Evolutionary conservation across 2,888 invertebrate genomes (phyloP), one percentile per base, ranked within the genome.

Genomic region (Nemotelus nigrinus): DNA sequence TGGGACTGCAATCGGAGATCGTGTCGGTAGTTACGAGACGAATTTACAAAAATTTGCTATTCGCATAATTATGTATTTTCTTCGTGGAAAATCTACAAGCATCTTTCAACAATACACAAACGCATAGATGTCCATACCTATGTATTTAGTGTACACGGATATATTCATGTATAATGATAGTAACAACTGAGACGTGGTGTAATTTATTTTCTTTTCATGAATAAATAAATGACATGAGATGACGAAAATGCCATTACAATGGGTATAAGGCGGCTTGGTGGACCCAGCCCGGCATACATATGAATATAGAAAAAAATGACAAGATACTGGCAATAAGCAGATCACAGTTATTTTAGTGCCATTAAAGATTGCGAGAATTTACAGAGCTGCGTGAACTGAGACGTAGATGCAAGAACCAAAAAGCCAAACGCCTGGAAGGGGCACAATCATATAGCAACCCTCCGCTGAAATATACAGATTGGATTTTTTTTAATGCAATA

Each of bases 191-290:
- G 65, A 65, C 65, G 65, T 55, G 57, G 55, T 48, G 71, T 57
- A 71, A 71, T 71, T 71, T 57, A 71, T 71, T 55, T 43, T 71
- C 43, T 57, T 71, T 71, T 71, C 55, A 53, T 68, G 68, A 68
- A 68, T 68, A 68, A 68, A 53, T 68, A 68, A 71, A 71, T 44
- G 57, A 71, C 71, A 57, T 55, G 57, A 41, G 55, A 71, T 71
- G 71, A 55, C 71, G 71, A 41, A 71, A 71, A 71, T 44, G 55
- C 44, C 55, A 71, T 68, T 68, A 68, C 47, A 67, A 67, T 63
- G 63, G 63, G 43, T 71, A 71, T 71, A 57, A 47, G 8, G 25
- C 25, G 25, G 25, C 57, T 71, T 10, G 44, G 55, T 57, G 55
- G 57, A 71, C 7, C 39, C 39, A 5, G 63, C 41, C 25, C 25